A percentile compares a stretch with the other conserved stretches of the same genome.
Conservation (phyloP, 1,140 invertebrate genomes). For the Sipha flava region DNA sequence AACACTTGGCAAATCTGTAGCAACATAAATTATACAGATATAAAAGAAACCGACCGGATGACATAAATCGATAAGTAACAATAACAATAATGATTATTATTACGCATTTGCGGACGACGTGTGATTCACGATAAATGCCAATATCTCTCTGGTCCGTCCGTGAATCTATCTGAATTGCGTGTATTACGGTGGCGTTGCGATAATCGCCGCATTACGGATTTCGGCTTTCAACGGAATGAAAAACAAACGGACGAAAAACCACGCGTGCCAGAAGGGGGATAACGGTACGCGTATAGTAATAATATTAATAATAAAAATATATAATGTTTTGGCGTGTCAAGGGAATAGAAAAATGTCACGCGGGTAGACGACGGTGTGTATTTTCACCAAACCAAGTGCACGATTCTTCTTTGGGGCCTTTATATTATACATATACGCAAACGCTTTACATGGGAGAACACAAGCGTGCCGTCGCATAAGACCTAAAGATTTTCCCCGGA, state of each 20-base stretch:
- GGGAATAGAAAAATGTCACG: constrained; percentile 11
- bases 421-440: not conserved
- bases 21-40: no score
- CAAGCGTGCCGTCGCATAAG: constrained; percentile 24
- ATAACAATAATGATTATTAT: no score
- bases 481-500: constrained; percentile 22
- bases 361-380: not conserved
- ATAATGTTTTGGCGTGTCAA: not conserved
- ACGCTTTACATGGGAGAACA: no score
- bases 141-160: no score
- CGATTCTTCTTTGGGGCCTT: not conserved
- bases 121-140: no score
- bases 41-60: no score
- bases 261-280: not conserved
- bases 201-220: not conserved
- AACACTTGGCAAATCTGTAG: no score
- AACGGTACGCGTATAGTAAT: not conserved
- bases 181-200: not conserved
- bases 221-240: constrained; percentile 22
- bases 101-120: no score
- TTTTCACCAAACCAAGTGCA: not conserved
- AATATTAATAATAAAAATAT: not conserved
- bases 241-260: not conserved
- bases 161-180: no score
- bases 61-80: no score